Base-by-base conservation (phyloP, 35 echinoderm and acorn worm genomes). In the Eucidaris tribuloides region DNA sequence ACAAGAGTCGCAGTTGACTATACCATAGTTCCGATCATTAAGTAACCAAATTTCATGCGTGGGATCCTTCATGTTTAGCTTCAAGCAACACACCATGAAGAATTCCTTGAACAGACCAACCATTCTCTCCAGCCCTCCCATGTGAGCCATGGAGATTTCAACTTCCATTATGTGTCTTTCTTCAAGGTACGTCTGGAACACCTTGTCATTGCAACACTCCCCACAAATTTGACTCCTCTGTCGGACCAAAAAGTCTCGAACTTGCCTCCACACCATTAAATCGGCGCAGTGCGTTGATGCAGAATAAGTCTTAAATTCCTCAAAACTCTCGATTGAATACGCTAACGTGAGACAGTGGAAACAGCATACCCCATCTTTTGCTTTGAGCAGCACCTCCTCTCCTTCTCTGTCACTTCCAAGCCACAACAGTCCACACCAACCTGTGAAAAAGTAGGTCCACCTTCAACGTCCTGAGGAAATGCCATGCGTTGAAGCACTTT, bases 351-450 rank as follows among this genome's bases (percentile, higher is more conserved):
- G 84, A 37, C 89, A 85, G 0, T 81, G 84, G 78, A n/a, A 91
- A 85, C 33, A 91, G 66, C n/a, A 58, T 71, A 28, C 71, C 88
- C 88, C 81, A 91, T 79, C 88, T 84, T 24, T 91, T 90, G 24
- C 71, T 46, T 61, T 76, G 65, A 70, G 57, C 79, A 19, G 43
- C 15, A 50, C 54, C 44, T 22, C 62, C 82, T 45, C 89, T 80
- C 28, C 74, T 91, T 41, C 77, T 85, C 14, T 43, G 49, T 50
- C 7, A 91, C 82, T 2, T 22, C 17, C 54, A 84, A 91, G 3
- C 88, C 88, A 36, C 85, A 92, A 28, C 80, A 74, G 64, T 92
- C 83, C 24, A 86, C 83, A 9, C 89, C 83, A 17, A 83, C 80
- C 79, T 81, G 81, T 30, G 82, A 86, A 32, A 92, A 92, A 42